Evolutionary conservation across 1,140 invertebrate genomes (phyloP).

Genomic region (Marisa cornuarietis): DNA sequence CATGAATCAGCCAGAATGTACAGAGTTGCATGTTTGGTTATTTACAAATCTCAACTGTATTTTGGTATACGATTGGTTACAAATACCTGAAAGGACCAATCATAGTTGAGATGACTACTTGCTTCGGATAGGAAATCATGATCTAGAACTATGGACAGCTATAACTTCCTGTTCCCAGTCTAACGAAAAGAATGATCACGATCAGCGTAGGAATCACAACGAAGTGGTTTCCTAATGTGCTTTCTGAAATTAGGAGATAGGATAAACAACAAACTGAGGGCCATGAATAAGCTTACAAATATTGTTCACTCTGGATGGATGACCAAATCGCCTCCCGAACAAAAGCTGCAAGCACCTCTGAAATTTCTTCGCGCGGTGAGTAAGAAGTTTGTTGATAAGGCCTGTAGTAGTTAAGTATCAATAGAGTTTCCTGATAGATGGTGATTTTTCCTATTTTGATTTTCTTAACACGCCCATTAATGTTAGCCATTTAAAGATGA

Average conservation of each 20-base stretch:
- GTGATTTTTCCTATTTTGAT: too few species aligned
- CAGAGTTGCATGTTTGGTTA: constrained; percentile 2
- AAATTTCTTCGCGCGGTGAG: constrained; percentile 60
- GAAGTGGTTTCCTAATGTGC: constrained; percentile 17
- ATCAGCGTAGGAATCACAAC: background rate
- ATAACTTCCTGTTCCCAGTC: constrained; percentile 21
- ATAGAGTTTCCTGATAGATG: too few species aligned
- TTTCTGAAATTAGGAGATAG: constrained; percentile 18
- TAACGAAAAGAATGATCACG: too few species aligned
- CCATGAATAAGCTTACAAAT: constrained; percentile 50
- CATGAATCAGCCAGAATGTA: too few species aligned
- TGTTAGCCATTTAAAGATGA: too few species aligned
- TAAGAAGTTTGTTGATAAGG: background rate
- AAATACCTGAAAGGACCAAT: background rate
- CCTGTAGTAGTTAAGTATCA: too few species aligned
- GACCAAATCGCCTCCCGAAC: constrained; percentile 60
- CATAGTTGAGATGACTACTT: background rate
- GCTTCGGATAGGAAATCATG: constrained; percentile 9
- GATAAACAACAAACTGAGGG: constrained; percentile 15
- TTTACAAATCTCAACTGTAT: background rate
- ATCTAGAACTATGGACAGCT: constrained; percentile 14
- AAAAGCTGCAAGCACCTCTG: constrained; percentile 54
- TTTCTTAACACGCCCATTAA: too few species aligned
- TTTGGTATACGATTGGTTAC: constrained; percentile 7
- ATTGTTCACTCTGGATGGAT: constrained; percentile 60